These are phyloP conservation scores for Apodemus agrarius DNA, from an alignment of 2,797 vertebrate species.

Conservation along the genomic window DNA sequence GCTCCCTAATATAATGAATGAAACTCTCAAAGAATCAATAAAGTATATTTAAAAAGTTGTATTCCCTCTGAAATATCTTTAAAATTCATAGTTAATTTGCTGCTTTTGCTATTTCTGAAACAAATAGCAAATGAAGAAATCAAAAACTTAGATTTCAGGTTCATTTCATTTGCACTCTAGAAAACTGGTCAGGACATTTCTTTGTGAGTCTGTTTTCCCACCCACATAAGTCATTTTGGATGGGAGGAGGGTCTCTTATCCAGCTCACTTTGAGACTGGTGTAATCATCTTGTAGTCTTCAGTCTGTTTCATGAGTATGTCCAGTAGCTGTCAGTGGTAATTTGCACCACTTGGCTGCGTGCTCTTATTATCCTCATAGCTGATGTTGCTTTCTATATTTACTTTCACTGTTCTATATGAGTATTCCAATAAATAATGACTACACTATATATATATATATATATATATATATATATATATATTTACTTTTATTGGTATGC, in stretches of 20 bases:
- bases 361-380: not conserved
- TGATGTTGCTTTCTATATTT: not conserved
- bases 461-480: not conserved
- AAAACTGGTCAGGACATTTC: not conserved
- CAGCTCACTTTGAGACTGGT: not conserved
- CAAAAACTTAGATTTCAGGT: not conserved
- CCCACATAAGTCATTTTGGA: not conserved
- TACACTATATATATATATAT: not conserved
- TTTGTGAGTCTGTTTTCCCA: not conserved
- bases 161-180: not conserved
- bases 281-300: not conserved
- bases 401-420: constrained; percentile 1
- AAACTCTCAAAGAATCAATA: not conserved
- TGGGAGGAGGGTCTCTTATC: not conserved
- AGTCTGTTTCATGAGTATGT: not conserved
- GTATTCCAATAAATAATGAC: not conserved
- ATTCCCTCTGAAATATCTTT: not conserved
- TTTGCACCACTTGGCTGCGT: not conserved
- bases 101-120: not conserved
- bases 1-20: not conserved
- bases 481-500: not conserved
- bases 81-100: not conserved
- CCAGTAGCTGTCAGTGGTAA: not conserved
- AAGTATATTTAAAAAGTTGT: not conserved
- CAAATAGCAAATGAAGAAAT: not conserved